Evolutionary conservation across 2,113 vertebrate genomes (phyloP).

Genomic region (Vulpes lagopus): DNA sequence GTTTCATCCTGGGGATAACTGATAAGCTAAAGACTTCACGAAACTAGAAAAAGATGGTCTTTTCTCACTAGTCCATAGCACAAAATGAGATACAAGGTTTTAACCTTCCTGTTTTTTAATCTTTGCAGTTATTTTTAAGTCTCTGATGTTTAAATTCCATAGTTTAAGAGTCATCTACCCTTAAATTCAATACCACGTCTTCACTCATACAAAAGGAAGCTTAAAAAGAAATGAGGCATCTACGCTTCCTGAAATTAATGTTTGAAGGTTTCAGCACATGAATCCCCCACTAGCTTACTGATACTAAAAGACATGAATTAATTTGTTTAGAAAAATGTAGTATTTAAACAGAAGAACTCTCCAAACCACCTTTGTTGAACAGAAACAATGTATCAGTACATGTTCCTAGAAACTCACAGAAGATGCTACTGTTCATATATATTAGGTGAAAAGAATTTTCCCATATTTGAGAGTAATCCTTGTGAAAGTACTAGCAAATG

Average conservation of each 20-base stretch:
- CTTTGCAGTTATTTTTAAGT: background rate
- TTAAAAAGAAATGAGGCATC: conserved; percentile 9
- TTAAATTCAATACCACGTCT: conserved; percentile 29
- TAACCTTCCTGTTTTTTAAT: conserved; percentile 31
- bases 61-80: background rate
- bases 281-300: background rate
- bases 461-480: background rate
- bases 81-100: background rate
- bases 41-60: background rate
- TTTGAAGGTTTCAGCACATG: conserved; percentile 10
- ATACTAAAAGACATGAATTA: background rate
- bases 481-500: background rate
- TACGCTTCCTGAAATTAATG: background rate
- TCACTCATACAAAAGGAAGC: conserved; percentile 23
- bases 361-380: background rate
- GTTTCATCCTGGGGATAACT: background rate
- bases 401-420: background rate
- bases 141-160: conserved; percentile 1
- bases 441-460: background rate
- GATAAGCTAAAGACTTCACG: background rate
- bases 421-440: background rate
- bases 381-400: background rate
- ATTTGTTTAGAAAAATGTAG: background rate
- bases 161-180: background rate
- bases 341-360: background rate